phyloP scores from a whole-genome alignment of 2,797 vertebrate genomes.

The Mormyrops attenuatus region DNA sequence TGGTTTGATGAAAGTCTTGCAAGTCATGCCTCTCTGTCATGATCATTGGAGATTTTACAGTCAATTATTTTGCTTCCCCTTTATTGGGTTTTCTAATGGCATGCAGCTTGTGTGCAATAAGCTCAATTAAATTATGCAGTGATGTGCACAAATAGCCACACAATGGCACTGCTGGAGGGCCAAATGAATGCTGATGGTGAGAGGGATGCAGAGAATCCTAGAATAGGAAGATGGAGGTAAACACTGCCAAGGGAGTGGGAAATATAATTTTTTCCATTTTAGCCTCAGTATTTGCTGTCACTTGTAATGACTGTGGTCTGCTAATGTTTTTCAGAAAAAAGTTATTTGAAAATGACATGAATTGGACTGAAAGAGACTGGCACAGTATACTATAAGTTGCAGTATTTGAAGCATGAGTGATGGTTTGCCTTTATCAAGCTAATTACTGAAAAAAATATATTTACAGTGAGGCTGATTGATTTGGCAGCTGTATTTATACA shows the following conservation, averaged over 20 bases:
- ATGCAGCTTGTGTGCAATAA: conserved; percentile 22
- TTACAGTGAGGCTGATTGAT: conserved; percentile 2
- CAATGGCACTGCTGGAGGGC: not conserved
- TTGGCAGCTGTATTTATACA: conserved; percentile 5
- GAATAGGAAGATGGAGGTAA: not conserved
- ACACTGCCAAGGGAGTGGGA: not conserved
- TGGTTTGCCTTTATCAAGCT: not conserved
- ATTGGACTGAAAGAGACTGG: not conserved
- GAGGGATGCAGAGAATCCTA: not conserved
- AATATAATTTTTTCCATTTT: not conserved
- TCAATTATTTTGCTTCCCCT: conserved; percentile 21
- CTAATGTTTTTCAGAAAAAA: not conserved
- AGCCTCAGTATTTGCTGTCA: not conserved
- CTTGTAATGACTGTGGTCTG: not conserved
- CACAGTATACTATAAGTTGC: not conserved
- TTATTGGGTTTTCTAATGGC: conserved; percentile 25
- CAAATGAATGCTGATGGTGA: not conserved
- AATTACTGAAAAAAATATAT: not conserved
- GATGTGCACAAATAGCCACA: conserved; percentile 19
- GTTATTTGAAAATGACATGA: not conserved
- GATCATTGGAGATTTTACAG: conserved; percentile 21
- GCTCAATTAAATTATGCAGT: conserved; percentile 22
- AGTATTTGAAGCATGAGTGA: not conserved
- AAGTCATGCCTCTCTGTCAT: conserved; percentile 2
- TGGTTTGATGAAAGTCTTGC: conserved; percentile 10